Conservation (phyloP, 2,113 vertebrate genomes). For the Glaucomys volans region DNA sequence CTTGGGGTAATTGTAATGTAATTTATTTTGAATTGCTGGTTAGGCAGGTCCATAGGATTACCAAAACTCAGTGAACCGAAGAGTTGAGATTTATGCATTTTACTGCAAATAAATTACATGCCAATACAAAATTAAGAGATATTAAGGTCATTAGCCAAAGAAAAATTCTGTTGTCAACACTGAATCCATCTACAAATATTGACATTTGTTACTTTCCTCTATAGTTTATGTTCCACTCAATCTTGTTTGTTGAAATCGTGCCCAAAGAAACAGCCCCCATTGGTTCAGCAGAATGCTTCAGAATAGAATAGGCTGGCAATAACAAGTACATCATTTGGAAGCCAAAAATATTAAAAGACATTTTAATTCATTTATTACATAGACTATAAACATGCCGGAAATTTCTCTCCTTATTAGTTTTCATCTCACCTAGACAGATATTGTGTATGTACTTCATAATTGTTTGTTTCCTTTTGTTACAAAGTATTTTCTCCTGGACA, state of each 20-base stretch:
- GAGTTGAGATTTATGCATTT: neutral
- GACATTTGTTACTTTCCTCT: constrained; percentile 25
- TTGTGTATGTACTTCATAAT: neutral
- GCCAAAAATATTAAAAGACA: constrained; percentile 8
- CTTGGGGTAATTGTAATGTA: neutral
- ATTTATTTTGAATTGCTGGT: neutral
- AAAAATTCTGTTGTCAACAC: constrained; percentile 41
- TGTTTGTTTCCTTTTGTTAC: neutral
- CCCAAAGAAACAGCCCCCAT: neutral
- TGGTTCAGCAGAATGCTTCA: neutral
- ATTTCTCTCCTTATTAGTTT: neutral
- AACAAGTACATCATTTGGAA: neutral
- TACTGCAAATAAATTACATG: neutral
- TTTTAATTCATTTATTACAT: constrained; percentile 59
- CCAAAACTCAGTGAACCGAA: neutral
- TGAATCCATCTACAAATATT: neutral
- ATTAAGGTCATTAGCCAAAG: neutral
- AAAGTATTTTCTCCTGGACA: constrained; percentile 33
- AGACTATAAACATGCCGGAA: neutral
- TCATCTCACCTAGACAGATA: neutral
- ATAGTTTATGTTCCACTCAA: neutral
- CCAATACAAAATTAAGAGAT: neutral
- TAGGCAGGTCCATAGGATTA: neutral
- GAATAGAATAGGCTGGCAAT: neutral
- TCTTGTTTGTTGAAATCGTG: neutral